A percentile compares a stretch with the other conserved stretches of the same genome.
phyloP scores from a whole-genome alignment of 2,888 invertebrate species.

The Drosophila koepferae region DNA sequence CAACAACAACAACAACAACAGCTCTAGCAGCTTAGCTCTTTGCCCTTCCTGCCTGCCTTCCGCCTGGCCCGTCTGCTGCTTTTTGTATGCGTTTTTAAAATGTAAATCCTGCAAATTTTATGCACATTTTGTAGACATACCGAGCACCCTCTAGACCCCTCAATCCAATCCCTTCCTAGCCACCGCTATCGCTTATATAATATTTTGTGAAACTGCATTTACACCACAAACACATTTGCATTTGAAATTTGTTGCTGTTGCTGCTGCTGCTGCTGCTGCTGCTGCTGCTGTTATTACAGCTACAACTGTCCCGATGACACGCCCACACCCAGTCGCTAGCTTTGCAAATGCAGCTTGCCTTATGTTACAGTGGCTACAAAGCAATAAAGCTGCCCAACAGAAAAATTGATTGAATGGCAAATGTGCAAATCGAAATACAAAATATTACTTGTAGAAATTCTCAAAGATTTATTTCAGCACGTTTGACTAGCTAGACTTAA shows the following conservation, averaged over 20 bases:
- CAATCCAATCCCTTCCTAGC: too few species aligned
- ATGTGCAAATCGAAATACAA: not conserved
- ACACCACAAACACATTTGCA: constrained; percentile 81
- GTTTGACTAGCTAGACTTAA: not conserved
- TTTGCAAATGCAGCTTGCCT: constrained; percentile 38
- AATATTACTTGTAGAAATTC: not conserved
- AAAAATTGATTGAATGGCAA: not conserved
- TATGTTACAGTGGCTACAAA: constrained; percentile 39
- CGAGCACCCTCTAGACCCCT: not conserved
- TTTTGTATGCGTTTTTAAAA: constrained; percentile 69
- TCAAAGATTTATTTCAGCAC: not conserved
- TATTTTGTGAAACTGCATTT: constrained; percentile 80
- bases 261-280: constrained; percentile 20
- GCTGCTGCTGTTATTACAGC: constrained; percentile 49
- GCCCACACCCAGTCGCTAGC: constrained; percentile 37
- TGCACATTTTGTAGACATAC: constrained; percentile 64
- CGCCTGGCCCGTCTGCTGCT: constrained; percentile 23
- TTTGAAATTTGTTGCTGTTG: constrained; percentile 71
- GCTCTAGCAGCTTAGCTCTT: not conserved
- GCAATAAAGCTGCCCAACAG: not conserved
- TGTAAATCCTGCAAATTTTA: constrained; percentile 78
- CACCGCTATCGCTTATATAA: constrained; percentile 61
- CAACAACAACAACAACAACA: constrained; percentile 15
- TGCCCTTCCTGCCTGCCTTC: not conserved
- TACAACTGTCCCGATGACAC: constrained; percentile 62